Evolutionary conservation across 1,140 invertebrate genomes (phyloP).

Genomic region (Orussus abietinus): DNA sequence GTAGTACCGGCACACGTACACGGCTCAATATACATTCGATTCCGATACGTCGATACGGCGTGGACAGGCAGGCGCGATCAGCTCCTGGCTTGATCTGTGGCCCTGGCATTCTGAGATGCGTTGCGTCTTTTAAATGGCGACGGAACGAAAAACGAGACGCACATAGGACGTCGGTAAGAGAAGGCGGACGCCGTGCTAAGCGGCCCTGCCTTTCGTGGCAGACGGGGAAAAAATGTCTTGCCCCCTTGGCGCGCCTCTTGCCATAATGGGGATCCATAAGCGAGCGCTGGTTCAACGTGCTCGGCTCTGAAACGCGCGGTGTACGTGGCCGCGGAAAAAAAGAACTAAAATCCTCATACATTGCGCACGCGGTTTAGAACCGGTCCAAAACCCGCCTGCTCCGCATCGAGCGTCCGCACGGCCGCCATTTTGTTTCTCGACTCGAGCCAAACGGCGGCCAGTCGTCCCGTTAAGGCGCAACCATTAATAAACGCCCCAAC

Average conservation of each 20-base stretch:
- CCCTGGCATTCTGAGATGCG: constrained; percentile 47
- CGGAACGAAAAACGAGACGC: background rate
- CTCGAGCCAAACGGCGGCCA: too few relatives aligned
- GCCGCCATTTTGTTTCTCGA: too few relatives aligned
- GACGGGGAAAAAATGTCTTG: constrained; percentile 46
- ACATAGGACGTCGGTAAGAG: background rate
- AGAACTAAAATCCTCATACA: too few relatives aligned
- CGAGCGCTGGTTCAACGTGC: constrained; percentile 38
- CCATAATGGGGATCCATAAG: constrained; percentile 48
- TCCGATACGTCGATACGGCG: constrained; percentile 5
- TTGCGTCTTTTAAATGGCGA: constrained; percentile 49
- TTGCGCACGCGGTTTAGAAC: too few relatives aligned
- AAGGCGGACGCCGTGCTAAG: constrained; percentile 3
- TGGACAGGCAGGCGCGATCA: constrained; percentile 5
- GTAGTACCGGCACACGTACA: constrained; percentile 7
- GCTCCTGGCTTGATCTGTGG: constrained; percentile 35
- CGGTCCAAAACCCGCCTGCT: too few relatives aligned
- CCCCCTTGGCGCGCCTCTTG: constrained; percentile 54
- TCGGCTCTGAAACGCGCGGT: too few relatives aligned
- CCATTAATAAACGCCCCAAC: too few relatives aligned
- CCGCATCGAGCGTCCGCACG: too few relatives aligned
- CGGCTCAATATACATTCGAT: too few relatives aligned
- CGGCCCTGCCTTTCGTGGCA: constrained; percentile 23
- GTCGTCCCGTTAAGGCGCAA: too few relatives aligned
- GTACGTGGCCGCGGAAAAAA: too few relatives aligned